Base-by-base conservation (phyloP, 2,113 vertebrate species). In the Pandion haliaetus region DNA sequence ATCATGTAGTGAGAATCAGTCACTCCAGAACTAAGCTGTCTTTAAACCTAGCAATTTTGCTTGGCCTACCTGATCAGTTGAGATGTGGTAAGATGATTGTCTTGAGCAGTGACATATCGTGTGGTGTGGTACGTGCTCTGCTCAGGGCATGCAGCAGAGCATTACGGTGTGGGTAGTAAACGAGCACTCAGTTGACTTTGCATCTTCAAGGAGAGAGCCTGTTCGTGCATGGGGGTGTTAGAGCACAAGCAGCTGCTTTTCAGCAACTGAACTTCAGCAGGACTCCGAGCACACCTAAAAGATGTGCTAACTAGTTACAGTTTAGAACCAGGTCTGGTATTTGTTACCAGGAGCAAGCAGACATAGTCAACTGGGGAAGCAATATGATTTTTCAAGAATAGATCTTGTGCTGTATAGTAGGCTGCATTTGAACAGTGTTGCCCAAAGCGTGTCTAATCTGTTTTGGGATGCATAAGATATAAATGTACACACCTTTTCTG, bases 371-470 rank as follows among this genome's bases (percentile, higher is more conserved):
- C 17, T n/a, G 50, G 62, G 65, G 71, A 74, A 94, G n/a, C 19
- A 70, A 21, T 92, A 8, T 32, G 3, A 50, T 77, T 92, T 95
- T 95, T 71, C 4, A 25, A 69, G 84, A 66, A 62, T 8, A 40
- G 36, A 25, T 78, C 28, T 38, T 71, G n/a, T 78, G 49, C 81
- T 90, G n/a, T n/a, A 4, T 36, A 44, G 78, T 79, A 89, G 59
- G 49, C 80, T 82, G 59, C 6, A 9, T 95, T 97, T 96, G 69
- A 34, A 81, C 36, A 59, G 36, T 86, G 93, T 96, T 91, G 82
- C 44, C 38, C 94, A 62, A 47, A 34, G 63, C 31, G 49, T 4
- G 38, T 67, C 86, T 96, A 52, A 79, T 58, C 55, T 32, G 1
- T 73, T 93, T 91, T 93, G 67, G 86, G 85, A 73, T 49, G 67